Base-by-base conservation (phyloP, 2,888 invertebrate species). In the Eupithecia subfuscata region DNA sequence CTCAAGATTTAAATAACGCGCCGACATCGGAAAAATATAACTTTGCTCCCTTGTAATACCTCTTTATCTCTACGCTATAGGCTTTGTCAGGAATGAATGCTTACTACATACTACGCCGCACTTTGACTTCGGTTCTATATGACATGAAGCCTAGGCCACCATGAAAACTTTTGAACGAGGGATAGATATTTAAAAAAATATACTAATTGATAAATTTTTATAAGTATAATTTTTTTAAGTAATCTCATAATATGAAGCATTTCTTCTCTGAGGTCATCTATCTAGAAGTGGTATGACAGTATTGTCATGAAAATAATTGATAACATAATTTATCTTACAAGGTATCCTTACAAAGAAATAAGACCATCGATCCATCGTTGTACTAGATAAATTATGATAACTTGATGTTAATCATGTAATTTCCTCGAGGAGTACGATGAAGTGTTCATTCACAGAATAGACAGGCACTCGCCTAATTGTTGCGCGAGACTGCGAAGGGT, bases 391-490 rank as follows among this genome's bases (percentile, higher is more conserved):
- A 68, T 69, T 30, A 48, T 22, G 40, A 68, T 40, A 37, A 67
- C 34, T 34, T 34, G 30, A 34, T 60, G 64, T 67, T 37, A 67
- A 67, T 67, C 37, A 67, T n/a, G 65, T 67, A 67, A 67, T 67
- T 37, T 67, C 37, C 37, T 37, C n/a, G n/a, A 37, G 65, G 60
- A 60, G 65, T 12, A 40, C 40, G 65, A 67, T 67, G 37, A 67
- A 67, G 65, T 67, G 65, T 40, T 68, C 43, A 68, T 68, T 68
- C 68, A 68, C 22, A 74, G n/a, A 69, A 74, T 82, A 84, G 80
- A 84, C 84, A 81, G 81, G 82, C 82, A 81, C 85, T 83, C 83
- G 81, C 82, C 64, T 88, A 87, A 88, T 88, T 87, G 86, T 87
- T 85, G 83, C 84, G 83, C 85, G 83, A 81, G 79, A 79, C 83